These are phyloP conservation scores for Serrognathus titanus DNA, from an alignment of 2,888 invertebrate species.

Conservation along the genomic window DNA sequence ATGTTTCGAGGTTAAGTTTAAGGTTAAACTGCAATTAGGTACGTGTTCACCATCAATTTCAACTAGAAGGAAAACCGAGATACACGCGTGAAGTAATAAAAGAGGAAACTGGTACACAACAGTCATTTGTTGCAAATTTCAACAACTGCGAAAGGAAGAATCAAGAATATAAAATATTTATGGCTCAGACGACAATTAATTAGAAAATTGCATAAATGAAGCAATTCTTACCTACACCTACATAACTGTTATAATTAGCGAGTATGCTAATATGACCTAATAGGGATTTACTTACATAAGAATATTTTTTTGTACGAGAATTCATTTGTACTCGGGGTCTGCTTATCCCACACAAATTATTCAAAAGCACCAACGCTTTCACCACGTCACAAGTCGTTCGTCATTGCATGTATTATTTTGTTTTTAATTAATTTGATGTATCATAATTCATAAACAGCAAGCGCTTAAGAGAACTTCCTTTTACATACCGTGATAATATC, in stretches of 20 bases:
- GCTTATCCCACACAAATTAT: conserved; percentile 35
- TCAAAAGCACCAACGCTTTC: conserved; percentile 35
- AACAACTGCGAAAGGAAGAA: too few species aligned
- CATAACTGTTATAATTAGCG: conserved; percentile 28
- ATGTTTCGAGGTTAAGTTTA: too few species aligned
- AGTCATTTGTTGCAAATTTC: too few species aligned
- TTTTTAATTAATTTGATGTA: conserved; percentile 1
- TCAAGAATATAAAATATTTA: too few species aligned
- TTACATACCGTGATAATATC: too few species aligned
- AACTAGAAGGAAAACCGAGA: too few species aligned
- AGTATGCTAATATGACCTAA: conserved; percentile 31
- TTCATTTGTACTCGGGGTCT: conserved; percentile 28
- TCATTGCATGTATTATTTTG: background rate
- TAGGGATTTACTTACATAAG: conserved; percentile 33
- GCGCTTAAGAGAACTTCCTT: too few species aligned
- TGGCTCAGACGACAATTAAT: too few species aligned
- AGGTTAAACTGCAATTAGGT: too few species aligned
- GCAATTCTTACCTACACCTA: conserved; percentile 17
- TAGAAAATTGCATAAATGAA: conserved; percentile 15
- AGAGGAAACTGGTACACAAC: too few species aligned
- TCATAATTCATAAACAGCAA: background rate
- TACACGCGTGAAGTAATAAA: too few species aligned
- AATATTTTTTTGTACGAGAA: conserved; percentile 16
- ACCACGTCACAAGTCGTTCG: conserved; percentile 26
- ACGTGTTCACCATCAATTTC: too few species aligned